phyloP scores from a whole-genome alignment of 2,888 invertebrate genomes.

The Drosophila infuscata region DNA sequence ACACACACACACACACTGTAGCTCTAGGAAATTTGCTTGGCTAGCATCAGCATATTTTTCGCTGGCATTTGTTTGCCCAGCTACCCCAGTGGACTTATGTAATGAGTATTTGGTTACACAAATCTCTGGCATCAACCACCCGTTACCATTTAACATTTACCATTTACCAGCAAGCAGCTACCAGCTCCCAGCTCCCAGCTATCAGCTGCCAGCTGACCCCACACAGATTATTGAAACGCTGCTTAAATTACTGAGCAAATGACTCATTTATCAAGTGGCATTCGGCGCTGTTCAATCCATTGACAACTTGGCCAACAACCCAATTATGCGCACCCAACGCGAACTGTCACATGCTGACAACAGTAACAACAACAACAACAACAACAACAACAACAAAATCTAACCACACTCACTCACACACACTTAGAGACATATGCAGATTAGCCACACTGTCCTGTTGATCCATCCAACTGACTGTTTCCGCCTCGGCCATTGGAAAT shows the following conservation, averaged over 20 bases:
- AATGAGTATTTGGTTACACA: conserved; percentile 79
- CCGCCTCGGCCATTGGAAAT: conserved; percentile 52
- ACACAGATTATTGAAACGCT: conserved; percentile 67
- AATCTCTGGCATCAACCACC: conserved; percentile 47
- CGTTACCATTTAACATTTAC: conserved; percentile 10
- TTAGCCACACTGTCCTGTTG: conserved; percentile 50
- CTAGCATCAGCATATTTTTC: conserved; percentile 69
- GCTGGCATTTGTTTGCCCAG: conserved; percentile 62
- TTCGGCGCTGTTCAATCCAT: conserved; percentile 51
- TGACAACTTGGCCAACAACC: conserved; percentile 62
- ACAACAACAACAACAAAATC: conserved; percentile 10
- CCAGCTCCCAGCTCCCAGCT: conserved; percentile 1
- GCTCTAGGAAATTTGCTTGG: conserved; percentile 55
- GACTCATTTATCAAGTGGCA: conserved; percentile 77
- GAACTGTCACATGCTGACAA: conserved; percentile 55
- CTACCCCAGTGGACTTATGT: conserved; percentile 64
- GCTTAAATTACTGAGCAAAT: conserved; percentile 79
- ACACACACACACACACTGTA: background rate
- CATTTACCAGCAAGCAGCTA: conserved; percentile 2
- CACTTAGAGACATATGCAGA: conserved; percentile 31
- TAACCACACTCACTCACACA: conserved; percentile 17
- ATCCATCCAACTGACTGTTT: conserved; percentile 15
- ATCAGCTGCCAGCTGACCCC: conserved; percentile 39
- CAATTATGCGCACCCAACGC: conserved; percentile 58
- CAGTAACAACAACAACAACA: background rate